phyloP scores from a whole-genome alignment of 2,797 vertebrate species.

The Gambusia yucatana region DNA sequence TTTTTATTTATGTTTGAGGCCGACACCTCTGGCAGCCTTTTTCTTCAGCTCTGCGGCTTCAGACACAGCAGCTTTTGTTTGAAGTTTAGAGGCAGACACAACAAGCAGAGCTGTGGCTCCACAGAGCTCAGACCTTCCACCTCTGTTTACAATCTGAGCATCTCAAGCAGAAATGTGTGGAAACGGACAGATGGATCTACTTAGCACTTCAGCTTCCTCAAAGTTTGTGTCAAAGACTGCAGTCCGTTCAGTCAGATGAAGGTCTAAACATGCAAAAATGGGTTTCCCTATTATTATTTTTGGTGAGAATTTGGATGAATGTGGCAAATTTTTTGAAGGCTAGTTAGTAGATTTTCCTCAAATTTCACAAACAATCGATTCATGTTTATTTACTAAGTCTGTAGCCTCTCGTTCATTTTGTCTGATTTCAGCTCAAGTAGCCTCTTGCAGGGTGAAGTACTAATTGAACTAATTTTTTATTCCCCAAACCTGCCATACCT shows the following conservation, averaged over 20 bases:
- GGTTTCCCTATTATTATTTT: not conserved
- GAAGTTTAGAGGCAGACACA: constrained; percentile 47
- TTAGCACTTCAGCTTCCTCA: constrained; percentile 10
- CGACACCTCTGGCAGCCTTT: constrained; percentile 23
- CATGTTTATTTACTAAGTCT: constrained; percentile 71
- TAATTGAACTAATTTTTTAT: constrained; percentile 82
- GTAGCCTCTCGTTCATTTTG: constrained; percentile 78
- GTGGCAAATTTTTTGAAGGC: constrained; percentile 6
- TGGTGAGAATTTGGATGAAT: constrained; percentile 1
- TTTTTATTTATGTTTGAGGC: constrained; percentile 15
- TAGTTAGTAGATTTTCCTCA: constrained; percentile 15
- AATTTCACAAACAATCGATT: constrained; percentile 59
- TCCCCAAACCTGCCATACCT: constrained; percentile 77
- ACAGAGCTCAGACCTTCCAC: constrained; percentile 35
- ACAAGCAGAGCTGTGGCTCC: constrained; percentile 43
- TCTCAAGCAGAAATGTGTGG: constrained; percentile 50
- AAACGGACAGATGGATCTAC: constrained; percentile 44
- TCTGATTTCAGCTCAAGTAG: constrained; percentile 80
- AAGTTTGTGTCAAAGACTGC: constrained; percentile 8
- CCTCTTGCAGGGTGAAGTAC: constrained; percentile 81
- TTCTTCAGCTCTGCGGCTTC: constrained; percentile 5
- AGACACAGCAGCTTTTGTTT: constrained; percentile 61
- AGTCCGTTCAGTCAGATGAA: not conserved
- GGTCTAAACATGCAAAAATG: not conserved
- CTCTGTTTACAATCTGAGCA: constrained; percentile 30